phyloP scores from a whole-genome alignment of 2,113 vertebrate genomes.

The Fregetta grallaria region DNA sequence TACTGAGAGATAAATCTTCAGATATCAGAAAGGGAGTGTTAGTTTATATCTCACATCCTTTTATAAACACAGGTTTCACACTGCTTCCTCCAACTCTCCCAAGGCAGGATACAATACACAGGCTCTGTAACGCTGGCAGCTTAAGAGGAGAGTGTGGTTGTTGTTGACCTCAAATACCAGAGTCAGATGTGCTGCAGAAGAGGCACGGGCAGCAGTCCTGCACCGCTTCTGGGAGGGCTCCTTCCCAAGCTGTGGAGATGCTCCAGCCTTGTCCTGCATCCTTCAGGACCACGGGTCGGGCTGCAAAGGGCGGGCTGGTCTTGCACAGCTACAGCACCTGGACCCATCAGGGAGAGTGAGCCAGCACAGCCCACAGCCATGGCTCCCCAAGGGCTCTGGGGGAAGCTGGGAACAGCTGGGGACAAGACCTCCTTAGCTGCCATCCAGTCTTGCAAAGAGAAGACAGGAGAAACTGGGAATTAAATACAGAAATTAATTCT shows the following conservation, averaged over 20 bases:
- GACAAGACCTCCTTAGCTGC: background rate
- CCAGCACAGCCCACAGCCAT: background rate
- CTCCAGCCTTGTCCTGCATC: background rate
- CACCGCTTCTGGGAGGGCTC: background rate
- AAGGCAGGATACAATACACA: constrained; percentile 9
- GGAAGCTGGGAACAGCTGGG: background rate
- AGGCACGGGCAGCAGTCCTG: background rate
- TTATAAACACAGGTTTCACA: constrained; percentile 11
- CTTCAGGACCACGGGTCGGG: too few species aligned
- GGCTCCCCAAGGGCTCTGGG: background rate
- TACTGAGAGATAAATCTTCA: constrained; percentile 19
- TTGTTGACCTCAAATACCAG: background rate
- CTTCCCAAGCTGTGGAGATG: background rate
- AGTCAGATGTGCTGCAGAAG: background rate
- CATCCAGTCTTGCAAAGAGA: background rate
- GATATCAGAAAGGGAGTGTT: constrained; percentile 25
- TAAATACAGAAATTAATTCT: background rate
- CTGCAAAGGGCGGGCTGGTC: background rate
- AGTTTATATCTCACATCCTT: constrained; percentile 42
- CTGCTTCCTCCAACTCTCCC: constrained; percentile 26
- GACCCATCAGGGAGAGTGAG: background rate
- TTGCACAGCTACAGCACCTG: background rate
- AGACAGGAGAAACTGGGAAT: background rate
- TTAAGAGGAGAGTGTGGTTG: background rate
- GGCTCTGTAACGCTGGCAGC: background rate